Evolutionary conservation across 2,888 invertebrate species (phyloP).

Genomic region (Synanthedon tipuliformis): DNA sequence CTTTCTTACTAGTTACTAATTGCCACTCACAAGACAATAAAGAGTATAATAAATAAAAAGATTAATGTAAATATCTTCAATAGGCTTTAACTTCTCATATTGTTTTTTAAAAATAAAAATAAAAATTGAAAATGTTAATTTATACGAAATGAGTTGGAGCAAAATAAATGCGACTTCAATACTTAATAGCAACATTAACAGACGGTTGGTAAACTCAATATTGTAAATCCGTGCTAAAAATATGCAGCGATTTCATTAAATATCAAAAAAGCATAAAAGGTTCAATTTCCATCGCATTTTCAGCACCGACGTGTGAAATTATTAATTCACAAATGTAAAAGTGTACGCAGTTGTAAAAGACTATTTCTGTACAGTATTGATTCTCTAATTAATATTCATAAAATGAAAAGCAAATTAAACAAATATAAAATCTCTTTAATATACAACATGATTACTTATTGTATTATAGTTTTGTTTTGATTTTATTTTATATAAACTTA

Average conservation of each 20-base stretch:
- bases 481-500: no score
- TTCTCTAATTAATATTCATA: background rate
- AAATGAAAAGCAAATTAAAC: background rate
- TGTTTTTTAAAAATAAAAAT: no score
- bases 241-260: constrained; percentile 16
- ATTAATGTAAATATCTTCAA: no score
- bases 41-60: no score
- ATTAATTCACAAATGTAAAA: constrained; percentile 11
- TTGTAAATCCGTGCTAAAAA: constrained; percentile 5
- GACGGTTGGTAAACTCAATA: constrained; percentile 2
- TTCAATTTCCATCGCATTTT: constrained; percentile 19
- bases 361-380: background rate
- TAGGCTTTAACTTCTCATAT: no score
- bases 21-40: no score
- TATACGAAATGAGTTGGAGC: constrained; percentile 10
- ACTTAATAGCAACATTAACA: constrained; percentile 1
- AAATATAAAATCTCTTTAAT: no score
- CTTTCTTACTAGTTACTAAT: no score
- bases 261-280: constrained; percentile 17
- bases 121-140: constrained; percentile 3
- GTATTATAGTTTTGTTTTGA: no score
- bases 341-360: constrained; percentile 3
- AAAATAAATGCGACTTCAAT: constrained; percentile 1
- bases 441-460: no score
- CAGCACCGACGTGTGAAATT: constrained; percentile 16